Base-by-base conservation (phyloP, 2,113 vertebrate species). In the Leucosticte australis region DNA sequence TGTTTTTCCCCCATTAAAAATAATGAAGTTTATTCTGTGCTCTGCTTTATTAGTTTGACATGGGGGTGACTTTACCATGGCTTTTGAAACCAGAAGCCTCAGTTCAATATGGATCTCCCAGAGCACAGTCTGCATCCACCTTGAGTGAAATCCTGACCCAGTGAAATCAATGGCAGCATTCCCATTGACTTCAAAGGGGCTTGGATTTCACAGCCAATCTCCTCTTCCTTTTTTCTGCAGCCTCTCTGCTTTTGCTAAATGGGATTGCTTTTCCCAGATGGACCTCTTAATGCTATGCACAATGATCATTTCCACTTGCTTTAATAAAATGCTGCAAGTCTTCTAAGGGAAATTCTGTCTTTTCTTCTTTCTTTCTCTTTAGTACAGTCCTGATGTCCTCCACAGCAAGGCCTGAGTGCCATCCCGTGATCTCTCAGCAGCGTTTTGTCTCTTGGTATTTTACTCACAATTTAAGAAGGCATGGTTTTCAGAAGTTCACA, bases 161-260 rank as follows among this genome's bases (percentile, higher is more conserved):
- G 62, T 44, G 77, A 95, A 94, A 95, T 94, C 53, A 19, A 42
- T 95, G 89, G 37, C 70, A 96, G 35, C 84, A 85, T 90, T 95
- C 89, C 84, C 89, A 59, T 84, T 94, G 87, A 95, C 93, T 94
- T 95, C 87, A 95, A 94, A 95, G 80, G 23, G 7, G 3, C 4
- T 8, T 87, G 74, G 65, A 92, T 97, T 95, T 94, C 95, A 95
- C 82, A 91, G 83, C 74, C 87, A 84, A 79, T 91, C 89, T 91
- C 70, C 37, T 91, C 59, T 83, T 78, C 55, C 81, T 94, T 95
- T 94, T 33, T 92, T 89, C 69, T 91, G 86, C 89, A 83, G 69
- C 74, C 74, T 94, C 53, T 91, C 49, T 91, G 77, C 81, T 82
- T 75, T 91, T 55, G 82, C 49, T 91, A 91, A 84, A 94, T 83